Conservation (phyloP, 2,113 vertebrate genomes). For the cattle (Bos taurus) region ARS-UCD2.0 NC_037340.1:7086501-7087000, state of each 20-base stretch:
- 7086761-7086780: background rate
- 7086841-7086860: slow-evolving; percentile 40
- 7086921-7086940: slow-evolving; percentile 27
- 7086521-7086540: slow-evolving; percentile 42
- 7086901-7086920: background rate
- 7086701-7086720: slow-evolving; percentile 48
- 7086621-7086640: slow-evolving; percentile 50
- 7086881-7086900: slow-evolving; percentile 49
- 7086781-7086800: slow-evolving; percentile 37
- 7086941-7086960: background rate
- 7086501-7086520: slow-evolving; percentile 35
- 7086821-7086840: slow-evolving; percentile 40
- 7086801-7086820: slow-evolving; percentile 40
- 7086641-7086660: slow-evolving; percentile 22
- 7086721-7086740: slow-evolving; percentile 44
- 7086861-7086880: background rate
- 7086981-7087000: background rate
- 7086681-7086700: slow-evolving; percentile 51
- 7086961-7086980: background rate
- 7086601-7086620: slow-evolving; percentile 50
- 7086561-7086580: background rate
- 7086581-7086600: background rate
- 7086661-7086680: slow-evolving; percentile 40
- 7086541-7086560: slow-evolving; percentile 20
- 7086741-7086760: background rate